A percentile compares a stretch with the other conserved stretches of the same genome.
Conservation (phyloP, 2,113 vertebrate genomes). For the Leuciscus idus region DNA sequence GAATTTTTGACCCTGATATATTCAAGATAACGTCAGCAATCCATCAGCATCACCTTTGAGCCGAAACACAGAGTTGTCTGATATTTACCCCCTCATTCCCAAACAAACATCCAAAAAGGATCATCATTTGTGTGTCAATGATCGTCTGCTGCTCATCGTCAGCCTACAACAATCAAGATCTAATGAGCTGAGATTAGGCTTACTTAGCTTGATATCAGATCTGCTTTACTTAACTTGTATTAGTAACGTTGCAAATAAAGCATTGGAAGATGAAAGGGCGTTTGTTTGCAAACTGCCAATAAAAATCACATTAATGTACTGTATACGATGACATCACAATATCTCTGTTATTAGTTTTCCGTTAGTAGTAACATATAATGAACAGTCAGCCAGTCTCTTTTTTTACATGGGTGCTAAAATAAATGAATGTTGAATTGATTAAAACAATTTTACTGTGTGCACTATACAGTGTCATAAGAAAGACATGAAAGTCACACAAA, state of each 20-base stretch:
- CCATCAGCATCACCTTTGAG: not conserved
- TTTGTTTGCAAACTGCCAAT: not conserved
- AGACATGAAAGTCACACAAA: not conserved
- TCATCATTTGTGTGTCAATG: not conserved
- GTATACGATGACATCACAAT: not conserved
- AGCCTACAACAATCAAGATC: not conserved
- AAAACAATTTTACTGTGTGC: not conserved
- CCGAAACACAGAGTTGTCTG: not conserved
- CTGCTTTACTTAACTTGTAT: slow-evolving; percentile 1
- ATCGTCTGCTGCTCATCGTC: not conserved
- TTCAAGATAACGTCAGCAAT: not conserved
- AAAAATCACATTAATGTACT: not conserved
- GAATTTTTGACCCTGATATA: not conserved
- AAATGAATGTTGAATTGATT: not conserved
- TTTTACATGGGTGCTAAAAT: not conserved
- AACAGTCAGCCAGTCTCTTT: not conserved
- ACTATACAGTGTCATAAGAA: not conserved
- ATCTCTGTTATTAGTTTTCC: not conserved
- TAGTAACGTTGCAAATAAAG: slow-evolving; percentile 5
- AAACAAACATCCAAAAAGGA: not conserved
- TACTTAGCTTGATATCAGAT: slow-evolving; percentile 5
- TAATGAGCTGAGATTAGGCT: slow-evolving; percentile 16
- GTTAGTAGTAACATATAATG: not conserved
- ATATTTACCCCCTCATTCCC: not conserved
- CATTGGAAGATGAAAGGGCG: not conserved